Evolutionary conservation across 2,888 invertebrate genomes (phyloP), one percentile per base, ranked within the genome.

Genomic region (Hylaea fasciaria): DNA sequence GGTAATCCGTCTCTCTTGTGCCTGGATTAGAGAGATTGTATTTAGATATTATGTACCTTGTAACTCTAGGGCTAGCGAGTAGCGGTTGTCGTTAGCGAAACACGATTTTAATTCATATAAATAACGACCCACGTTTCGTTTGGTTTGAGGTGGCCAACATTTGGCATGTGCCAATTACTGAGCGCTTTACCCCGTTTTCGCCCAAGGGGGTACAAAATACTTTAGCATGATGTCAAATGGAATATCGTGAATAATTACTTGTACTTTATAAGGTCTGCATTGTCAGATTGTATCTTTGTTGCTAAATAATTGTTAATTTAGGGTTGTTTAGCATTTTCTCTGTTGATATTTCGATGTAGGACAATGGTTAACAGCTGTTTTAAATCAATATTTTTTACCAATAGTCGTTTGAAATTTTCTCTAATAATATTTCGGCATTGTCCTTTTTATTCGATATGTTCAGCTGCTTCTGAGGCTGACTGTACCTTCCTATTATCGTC

Each of bases 211-310:
- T 12, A 45, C n/a, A n/a, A 44, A 71, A 69, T 72, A 65, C 59
- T 66, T 66, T 64, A 64, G 49, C 65, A 57, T 64, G 69, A 62
- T 68, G 65, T 66, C 66, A 59, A 52, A 61, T 51, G 48, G 69
- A 69, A 71, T 71, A 22, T n/a, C n/a, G n/a, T n/a, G n/a, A n/a
- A n/a, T n/a, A 35, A 11, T 11, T 2, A 11, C 75, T 70, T 68
- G 58, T 69, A 65, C 69, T 78, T 72, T 72, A 70, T 72, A 69
- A 62, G 60, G 66, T 66, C 2, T 69, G 35, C 9, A 3, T 2
- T 61, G 72, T 77, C 60, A 46, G 77, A 78, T 77, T 66, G 58
- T 72, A 76, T 78, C 74, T 35, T 35, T 73, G 65, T 60, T 50
- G 47, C 50, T 39, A 41, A 45, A 53, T 48, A 41, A 58, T 52